phyloP scores from a whole-genome alignment of 2,888 invertebrate genomes.

The Orthosia incerta region DNA sequence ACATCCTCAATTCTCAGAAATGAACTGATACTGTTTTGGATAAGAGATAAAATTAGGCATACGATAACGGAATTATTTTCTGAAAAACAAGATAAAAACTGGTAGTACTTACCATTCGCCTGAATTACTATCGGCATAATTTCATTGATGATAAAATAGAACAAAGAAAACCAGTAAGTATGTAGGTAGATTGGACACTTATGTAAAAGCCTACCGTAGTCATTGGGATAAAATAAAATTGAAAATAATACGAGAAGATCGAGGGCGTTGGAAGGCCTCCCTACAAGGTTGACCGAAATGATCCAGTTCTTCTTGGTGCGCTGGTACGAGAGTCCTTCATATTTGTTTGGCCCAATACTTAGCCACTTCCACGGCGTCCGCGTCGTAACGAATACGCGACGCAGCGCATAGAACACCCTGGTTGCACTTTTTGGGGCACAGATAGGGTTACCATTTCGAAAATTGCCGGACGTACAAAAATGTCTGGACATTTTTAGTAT shows the following conservation, averaged over 20 bases:
- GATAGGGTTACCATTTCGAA: no score
- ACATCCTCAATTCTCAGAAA: constrained; percentile 17
- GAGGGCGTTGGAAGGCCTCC: background rate
- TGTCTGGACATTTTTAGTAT: no score
- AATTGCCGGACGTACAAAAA: no score
- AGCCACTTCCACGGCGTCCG: no score
- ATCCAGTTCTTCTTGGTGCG: no score
- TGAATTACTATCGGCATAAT: background rate
- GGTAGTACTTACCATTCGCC: background rate
- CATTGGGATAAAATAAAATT: background rate
- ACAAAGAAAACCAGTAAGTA: constrained; percentile 15
- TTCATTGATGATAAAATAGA: constrained; percentile 21
- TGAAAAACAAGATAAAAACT: constrained; percentile 28
- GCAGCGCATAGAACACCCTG: no score
- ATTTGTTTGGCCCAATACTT: no score
- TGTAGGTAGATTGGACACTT: background rate
- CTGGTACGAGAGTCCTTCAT: no score
- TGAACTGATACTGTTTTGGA: background rate
- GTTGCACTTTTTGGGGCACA: no score
- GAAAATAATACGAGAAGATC: no score
- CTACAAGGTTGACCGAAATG: no score
- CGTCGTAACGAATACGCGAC: no score
- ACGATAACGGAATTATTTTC: constrained; percentile 25
- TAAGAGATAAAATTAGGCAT: constrained; percentile 21
- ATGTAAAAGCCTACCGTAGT: background rate